Percentiles rank a stretch among this genome's conserved stretches.
These are phyloP conservation scores for Oenanthe melanoleuca DNA, from an alignment of 2,113 vertebrate species.

Conservation along the genomic window DNA sequence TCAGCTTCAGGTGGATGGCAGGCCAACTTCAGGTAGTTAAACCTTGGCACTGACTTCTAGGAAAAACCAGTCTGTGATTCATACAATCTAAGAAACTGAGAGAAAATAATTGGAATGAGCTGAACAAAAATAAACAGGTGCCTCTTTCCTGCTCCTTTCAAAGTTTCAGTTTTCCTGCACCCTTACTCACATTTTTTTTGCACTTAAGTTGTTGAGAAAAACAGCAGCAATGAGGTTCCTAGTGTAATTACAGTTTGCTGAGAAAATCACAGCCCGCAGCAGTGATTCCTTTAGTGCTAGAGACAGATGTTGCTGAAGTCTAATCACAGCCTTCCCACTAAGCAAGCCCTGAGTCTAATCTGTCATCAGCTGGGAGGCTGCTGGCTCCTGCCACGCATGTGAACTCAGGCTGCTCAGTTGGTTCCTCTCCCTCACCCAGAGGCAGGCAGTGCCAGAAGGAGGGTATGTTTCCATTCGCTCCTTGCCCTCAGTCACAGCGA, in stretches of 20 bases:
- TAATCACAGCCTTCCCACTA: constrained; percentile 46
- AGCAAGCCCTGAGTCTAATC: constrained; percentile 47
- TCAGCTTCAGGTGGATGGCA: neutral
- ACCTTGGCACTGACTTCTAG: neutral
- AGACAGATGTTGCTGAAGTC: constrained; percentile 46
- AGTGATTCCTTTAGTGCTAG: constrained; percentile 27
- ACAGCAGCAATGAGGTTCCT: constrained; percentile 20
- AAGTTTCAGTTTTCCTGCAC: neutral
- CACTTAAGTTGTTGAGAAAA: constrained; percentile 3
- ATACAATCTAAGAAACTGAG: neutral
- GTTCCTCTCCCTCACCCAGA: neutral
- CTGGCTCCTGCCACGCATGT: neutral
- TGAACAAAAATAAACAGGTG: neutral
- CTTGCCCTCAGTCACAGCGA: neutral
- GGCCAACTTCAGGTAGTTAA: neutral
- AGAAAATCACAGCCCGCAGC: constrained; percentile 27
- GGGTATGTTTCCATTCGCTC: constrained; percentile 26
- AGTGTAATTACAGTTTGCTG: constrained; percentile 44
- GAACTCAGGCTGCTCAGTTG: neutral
- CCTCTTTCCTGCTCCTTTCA: neutral
- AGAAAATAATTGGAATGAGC: neutral
- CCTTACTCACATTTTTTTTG: neutral
- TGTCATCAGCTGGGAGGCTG: constrained; percentile 49
- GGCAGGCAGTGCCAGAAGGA: constrained; percentile 50
- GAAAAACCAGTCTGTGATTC: neutral